These are phyloP conservation scores for Lota lota DNA, from an alignment of 2,113 vertebrate genomes.

Conservation along the genomic window DNA sequence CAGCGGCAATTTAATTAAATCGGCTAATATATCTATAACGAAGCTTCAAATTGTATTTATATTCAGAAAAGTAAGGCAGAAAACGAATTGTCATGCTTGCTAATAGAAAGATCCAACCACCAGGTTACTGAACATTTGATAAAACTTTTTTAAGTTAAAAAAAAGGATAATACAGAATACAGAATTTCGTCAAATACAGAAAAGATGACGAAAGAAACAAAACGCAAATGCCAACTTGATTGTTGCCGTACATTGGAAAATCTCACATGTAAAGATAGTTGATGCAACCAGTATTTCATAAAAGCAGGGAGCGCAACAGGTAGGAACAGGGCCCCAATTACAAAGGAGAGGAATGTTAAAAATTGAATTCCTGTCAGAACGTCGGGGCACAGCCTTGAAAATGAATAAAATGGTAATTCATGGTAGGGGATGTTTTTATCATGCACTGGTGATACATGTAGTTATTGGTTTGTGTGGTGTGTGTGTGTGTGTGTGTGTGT, in stretches of 20 bases:
- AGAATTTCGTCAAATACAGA: too few relatives aligned
- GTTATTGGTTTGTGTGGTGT: too few relatives aligned
- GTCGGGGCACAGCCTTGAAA: neutral
- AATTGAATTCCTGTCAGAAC: slow-evolving; percentile 13
- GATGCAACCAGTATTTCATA: slow-evolving; percentile 34
- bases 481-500: too few relatives aligned
- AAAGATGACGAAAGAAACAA: too few relatives aligned
- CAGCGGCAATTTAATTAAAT: too few relatives aligned
- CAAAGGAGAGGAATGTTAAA: slow-evolving; percentile 1
- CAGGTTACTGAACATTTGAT: too few relatives aligned
- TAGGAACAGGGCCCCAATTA: slow-evolving; percentile 40
- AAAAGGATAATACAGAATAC: neutral
- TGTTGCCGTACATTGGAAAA: too few relatives aligned
- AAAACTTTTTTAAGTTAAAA: neutral
- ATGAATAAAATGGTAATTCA: neutral
- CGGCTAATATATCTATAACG: too few relatives aligned
- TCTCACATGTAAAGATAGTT: slow-evolving; percentile 2
- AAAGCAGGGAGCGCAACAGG: slow-evolving; percentile 51
- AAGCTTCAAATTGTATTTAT: too few relatives aligned
- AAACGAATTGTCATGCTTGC: too few relatives aligned
- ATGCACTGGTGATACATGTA: neutral
- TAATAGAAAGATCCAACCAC: neutral
- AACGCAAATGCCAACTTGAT: too few relatives aligned
- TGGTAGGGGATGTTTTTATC: neutral
- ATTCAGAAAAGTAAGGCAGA: too few relatives aligned